phyloP scores from a whole-genome alignment of 2,113 vertebrate species.

The Xiphophorus maculatus region DNA sequence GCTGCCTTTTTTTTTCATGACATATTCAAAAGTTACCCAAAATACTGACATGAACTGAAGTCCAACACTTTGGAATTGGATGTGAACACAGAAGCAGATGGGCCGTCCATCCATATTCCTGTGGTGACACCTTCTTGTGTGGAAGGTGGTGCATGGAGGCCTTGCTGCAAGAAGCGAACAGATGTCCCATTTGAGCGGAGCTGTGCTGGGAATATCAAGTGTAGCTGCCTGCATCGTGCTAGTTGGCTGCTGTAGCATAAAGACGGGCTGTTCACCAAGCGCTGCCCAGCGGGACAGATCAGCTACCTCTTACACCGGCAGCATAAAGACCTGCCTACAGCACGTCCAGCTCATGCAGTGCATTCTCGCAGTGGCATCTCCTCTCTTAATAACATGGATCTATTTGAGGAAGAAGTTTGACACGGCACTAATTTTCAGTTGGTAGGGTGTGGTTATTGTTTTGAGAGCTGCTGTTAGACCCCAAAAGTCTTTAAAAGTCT shows the following conservation, averaged over 20 bases:
- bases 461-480: background rate
- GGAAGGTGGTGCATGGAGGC: constrained; percentile 48
- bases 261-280: constrained; percentile 56
- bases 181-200: constrained; percentile 67
- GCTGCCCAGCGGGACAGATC: constrained; percentile 42
- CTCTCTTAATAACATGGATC: background rate
- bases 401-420: background rate
- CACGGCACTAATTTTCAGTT: background rate
- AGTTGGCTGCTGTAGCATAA: constrained; percentile 51
- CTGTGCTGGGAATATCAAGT: constrained; percentile 72
- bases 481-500: too few species aligned
- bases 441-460: background rate
- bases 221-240: constrained; percentile 33
- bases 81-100: constrained; percentile 56
- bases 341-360: background rate
- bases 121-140: constrained; percentile 29
- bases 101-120: constrained; percentile 51
- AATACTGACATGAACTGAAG: constrained; percentile 15
- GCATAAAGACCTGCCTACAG: background rate
- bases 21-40: background rate
- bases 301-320: constrained; percentile 15
- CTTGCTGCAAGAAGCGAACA: constrained; percentile 63
- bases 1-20: background rate
- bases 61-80: constrained; percentile 19
- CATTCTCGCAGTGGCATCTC: background rate